Evolutionary conservation across 2,797 vertebrate genomes (phyloP), one percentile per base, ranked within the genome.

Genomic region (Eidolon dupreanum): DNA sequence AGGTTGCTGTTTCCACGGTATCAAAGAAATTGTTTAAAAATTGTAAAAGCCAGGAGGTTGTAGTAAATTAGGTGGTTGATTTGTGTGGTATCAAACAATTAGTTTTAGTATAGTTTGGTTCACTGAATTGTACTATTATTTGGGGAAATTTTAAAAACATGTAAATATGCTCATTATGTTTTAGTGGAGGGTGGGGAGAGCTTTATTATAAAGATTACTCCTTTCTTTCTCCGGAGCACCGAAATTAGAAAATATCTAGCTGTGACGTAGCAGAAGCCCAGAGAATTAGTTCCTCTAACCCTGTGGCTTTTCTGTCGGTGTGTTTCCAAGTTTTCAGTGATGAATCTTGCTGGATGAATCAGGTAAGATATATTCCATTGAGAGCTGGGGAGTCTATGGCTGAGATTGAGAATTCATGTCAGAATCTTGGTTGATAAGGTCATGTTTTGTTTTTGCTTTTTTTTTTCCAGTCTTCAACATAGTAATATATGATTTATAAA

Each of bases 61-160:
- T 68, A 46, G 43, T 82, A 28, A 57, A 36, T 41, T 78, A 49
- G 63, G 51, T 81, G 66, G 68, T 28, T 90, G 66, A 59, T 90
- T 51, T 55, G 43, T 12, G n/a, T n/a, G 24, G 11, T 83, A 19
- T 79, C 68, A 89, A 82, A 70, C 41, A 77, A 41, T 71, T 19
- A 59, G 19, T 89, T 93, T 91, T 87, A 33, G 31, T 82, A 31
- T 7, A 68, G 33, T 83, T 90, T 86, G 24, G 20, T 83, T 96
- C 43, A 33, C n/a, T 75, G 49, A 84, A 28, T n/a, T 73, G 31
- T 78, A 46, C 10, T 24, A 2, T 75, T 88, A 68, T 68, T 90
- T 31, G 49, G 38, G 4, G 17, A 0, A 51, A 38, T 38, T 93
- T 90, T 57, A 53, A 51, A 61, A 94, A 85, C 8, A 55, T 46